Evolutionary conservation across 2,888 invertebrate genomes (phyloP).

Genomic region (Hypselothyrea guttata): DNA sequence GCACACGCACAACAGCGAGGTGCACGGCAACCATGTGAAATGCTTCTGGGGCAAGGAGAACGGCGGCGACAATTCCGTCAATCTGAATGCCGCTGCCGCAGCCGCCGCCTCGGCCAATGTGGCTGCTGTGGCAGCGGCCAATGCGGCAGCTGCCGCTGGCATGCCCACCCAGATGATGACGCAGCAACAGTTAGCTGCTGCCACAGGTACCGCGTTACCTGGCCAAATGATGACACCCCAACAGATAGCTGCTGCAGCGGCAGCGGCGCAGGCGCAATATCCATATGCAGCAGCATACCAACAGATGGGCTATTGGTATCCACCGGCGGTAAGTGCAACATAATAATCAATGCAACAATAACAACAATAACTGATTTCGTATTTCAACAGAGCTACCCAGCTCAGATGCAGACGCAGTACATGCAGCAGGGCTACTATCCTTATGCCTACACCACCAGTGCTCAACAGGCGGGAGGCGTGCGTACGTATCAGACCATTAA

Average conservation of each 20-base stretch:
- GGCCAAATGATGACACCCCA: constrained; percentile 85
- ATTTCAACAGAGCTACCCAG: constrained; percentile 85
- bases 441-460: constrained; percentile 87
- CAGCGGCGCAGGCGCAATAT: constrained; percentile 87
- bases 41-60: constrained; percentile 99
- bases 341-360: constrained; percentile 88
- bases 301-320: constrained; percentile 95
- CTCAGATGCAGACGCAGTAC: constrained; percentile 90
- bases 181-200: constrained; percentile 80
- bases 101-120: constrained; percentile 79
- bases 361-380: neutral
- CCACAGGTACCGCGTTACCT: constrained; percentile 75
- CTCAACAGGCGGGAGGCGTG: constrained; percentile 87
- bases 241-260: constrained; percentile 78
- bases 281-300: constrained; percentile 90
- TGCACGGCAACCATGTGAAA: constrained; percentile 97
- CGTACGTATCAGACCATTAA: constrained; percentile 46
- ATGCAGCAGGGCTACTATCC: constrained; percentile 90
- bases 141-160: constrained; percentile 75
- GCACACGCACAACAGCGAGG: constrained; percentile 96
- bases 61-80: constrained; percentile 84
- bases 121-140: constrained; percentile 73
- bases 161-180: constrained; percentile 80
- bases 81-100: constrained; percentile 72
- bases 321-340: constrained; percentile 86